A percentile compares a stretch with the other conserved stretches of the same genome.
These are phyloP conservation scores for Diadophis punctatus DNA, from an alignment of 2,113 vertebrate species.

Conservation along the genomic window DNA sequence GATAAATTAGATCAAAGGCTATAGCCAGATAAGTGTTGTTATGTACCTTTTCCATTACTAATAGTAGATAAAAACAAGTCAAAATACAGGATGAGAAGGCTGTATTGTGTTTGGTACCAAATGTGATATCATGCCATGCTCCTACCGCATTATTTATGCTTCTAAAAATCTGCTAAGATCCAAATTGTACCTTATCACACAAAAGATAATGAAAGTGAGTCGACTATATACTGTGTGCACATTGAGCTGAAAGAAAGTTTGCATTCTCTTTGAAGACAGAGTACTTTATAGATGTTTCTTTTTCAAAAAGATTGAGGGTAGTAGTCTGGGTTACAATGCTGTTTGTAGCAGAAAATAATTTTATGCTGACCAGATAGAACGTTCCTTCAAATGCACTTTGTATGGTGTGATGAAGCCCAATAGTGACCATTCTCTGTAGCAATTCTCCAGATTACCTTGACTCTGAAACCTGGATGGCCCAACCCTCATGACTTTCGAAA, in stretches of 20 bases:
- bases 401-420: background rate
- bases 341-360: slow-evolving; percentile 65
- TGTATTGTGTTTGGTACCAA: slow-evolving; percentile 24
- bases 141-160: slow-evolving; percentile 31
- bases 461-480: background rate
- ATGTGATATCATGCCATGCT: slow-evolving; percentile 29
- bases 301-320: slow-evolving; percentile 60
- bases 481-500: background rate
- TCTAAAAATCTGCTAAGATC: slow-evolving; percentile 38
- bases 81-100: background rate
- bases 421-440: background rate
- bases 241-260: slow-evolving; percentile 13
- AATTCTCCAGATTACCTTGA: background rate
- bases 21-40: background rate
- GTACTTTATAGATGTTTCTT: slow-evolving; percentile 46
- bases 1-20: background rate
- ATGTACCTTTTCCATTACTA: background rate
- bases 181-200: slow-evolving; percentile 5
- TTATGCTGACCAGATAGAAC: slow-evolving; percentile 57
- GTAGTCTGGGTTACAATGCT: slow-evolving; percentile 46
- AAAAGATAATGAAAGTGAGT: slow-evolving; percentile 33
- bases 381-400: slow-evolving; percentile 49
- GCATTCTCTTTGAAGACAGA: slow-evolving; percentile 37
- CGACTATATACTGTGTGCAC: slow-evolving; percentile 10
- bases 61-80: background rate